These are phyloP conservation scores for Rhamphomyia laevipes DNA, from an alignment of 2,888 invertebrate species.

Conservation along the genomic window DNA sequence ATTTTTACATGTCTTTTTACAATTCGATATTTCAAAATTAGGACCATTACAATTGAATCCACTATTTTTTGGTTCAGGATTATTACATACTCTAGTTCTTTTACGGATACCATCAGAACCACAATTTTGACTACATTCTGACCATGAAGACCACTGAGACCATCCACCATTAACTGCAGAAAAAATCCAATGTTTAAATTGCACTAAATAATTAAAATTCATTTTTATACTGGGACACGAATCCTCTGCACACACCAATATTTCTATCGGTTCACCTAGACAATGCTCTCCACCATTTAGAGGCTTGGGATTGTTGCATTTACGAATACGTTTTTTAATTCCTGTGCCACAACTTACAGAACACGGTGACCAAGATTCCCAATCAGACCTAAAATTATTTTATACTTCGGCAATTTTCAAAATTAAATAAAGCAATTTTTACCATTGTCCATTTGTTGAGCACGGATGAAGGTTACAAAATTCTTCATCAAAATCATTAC, in stretches of 20 bases:
- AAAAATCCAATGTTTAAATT: background rate
- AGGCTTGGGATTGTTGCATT: constrained; percentile 31
- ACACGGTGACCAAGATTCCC: constrained; percentile 32
- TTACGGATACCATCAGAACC: constrained; percentile 24
- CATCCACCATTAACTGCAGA: constrained; percentile 19
- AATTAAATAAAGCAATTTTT: background rate
- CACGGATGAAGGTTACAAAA: constrained; percentile 35
- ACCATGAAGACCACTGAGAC: constrained; percentile 33
- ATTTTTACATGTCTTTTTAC: constrained; percentile 9
- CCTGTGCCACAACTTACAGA: constrained; percentile 32
- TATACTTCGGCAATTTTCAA: background rate
- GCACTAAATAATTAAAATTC: background rate
- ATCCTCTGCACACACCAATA: constrained; percentile 8
- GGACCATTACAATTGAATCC: constrained; percentile 32
- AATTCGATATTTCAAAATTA: constrained; percentile 17
- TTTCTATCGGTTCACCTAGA: constrained; percentile 19
- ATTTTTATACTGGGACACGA: constrained; percentile 9
- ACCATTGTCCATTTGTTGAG: constrained; percentile 16
- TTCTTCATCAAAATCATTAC: constrained; percentile 31
- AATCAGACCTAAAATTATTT: constrained; percentile 33
- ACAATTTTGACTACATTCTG: constrained; percentile 31
- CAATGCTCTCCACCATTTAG: constrained; percentile 35
- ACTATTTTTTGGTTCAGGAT: constrained; percentile 30
- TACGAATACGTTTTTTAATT: constrained; percentile 21
- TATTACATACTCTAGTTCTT: constrained; percentile 26